A percentile compares a stretch with the other conserved stretches of the same genome.
These are phyloP conservation scores for Xestia ashworthii DNA, from an alignment of 2,888 invertebrate species.

Conservation along the genomic window DNA sequence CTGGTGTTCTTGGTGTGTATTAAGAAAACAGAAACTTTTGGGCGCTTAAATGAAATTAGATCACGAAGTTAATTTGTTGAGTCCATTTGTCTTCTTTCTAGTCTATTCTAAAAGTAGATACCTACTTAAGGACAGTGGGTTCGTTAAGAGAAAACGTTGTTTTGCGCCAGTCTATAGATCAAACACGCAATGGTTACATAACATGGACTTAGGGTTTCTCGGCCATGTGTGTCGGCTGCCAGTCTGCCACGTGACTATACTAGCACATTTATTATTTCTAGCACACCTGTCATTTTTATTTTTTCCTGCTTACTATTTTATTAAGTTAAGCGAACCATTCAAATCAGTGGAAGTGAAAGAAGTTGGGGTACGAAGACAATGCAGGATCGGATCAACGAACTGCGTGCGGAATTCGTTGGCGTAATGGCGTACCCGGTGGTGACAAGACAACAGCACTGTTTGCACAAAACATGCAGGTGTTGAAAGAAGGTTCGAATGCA, in stretches of 20 bases:
- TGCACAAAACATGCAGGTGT: constrained; percentile 10
- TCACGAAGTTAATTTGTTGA: constrained; percentile 14
- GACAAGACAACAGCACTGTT: constrained; percentile 55
- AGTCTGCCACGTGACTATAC: constrained; percentile 37
- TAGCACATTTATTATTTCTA: constrained; percentile 12
- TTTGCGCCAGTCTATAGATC: constrained; percentile 21
- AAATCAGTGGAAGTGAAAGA: constrained; percentile 43
- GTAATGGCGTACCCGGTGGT: constrained; percentile 42
- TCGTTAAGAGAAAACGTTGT: constrained; percentile 26
- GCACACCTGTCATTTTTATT: constrained; percentile 14
- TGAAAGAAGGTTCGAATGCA: constrained; percentile 9
- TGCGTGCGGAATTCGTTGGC: constrained; percentile 42
- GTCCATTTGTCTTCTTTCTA: constrained; percentile 14
- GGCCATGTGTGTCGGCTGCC: constrained; percentile 27
- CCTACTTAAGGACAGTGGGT: constrained; percentile 24
- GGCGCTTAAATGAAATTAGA: constrained; percentile 15
- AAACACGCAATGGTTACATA: constrained; percentile 47
- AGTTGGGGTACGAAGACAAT: constrained; percentile 42
- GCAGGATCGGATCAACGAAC: constrained; percentile 58
- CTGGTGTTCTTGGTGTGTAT: constrained; percentile 16
- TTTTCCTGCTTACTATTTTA: neutral
- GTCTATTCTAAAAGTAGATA: neutral
- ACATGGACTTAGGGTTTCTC: constrained; percentile 38
- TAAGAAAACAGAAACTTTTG: neutral
- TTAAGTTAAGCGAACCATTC: constrained; percentile 31